Percentiles rank a stretch among this genome's conserved stretches.
Conservation (phyloP, 2,888 invertebrate genomes). For the Seladonia tumulorum region DNA sequence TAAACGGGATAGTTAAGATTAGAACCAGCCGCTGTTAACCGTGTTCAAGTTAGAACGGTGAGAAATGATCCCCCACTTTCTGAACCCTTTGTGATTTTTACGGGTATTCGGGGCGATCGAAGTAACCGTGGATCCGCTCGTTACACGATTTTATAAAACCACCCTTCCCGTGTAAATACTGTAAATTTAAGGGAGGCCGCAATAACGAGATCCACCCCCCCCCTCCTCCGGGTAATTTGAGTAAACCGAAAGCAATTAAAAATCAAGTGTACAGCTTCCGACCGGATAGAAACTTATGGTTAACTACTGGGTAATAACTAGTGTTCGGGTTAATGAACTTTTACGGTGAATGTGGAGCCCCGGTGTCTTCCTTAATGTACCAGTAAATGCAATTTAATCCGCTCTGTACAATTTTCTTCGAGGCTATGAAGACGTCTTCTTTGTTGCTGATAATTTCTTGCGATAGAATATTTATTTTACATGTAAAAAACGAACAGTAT, state of each 20-base stretch:
- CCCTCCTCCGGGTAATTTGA: background rate
- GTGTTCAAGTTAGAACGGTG: conserved; percentile 17
- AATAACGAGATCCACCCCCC: background rate
- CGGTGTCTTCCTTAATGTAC: background rate
- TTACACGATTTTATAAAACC: background rate
- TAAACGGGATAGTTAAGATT: conserved; percentile 49
- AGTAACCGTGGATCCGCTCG: background rate
- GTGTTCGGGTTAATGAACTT: background rate
- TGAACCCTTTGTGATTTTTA: background rate
- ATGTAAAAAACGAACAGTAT: no score
- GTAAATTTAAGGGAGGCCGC: background rate
- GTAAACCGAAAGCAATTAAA: background rate
- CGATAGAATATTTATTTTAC: background rate
- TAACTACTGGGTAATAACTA: background rate
- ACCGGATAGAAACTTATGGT: background rate
- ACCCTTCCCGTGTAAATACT: background rate
- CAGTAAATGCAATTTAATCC: background rate
- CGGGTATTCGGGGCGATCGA: background rate
- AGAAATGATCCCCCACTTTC: conserved; percentile 33
- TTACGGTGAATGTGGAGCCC: background rate
- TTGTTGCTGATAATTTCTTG: background rate
- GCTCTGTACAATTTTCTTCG: background rate
- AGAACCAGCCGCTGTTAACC: conserved; percentile 25
- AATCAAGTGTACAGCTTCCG: background rate
- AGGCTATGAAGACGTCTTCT: background rate